Conservation (phyloP, 1,140 invertebrate species). For the Bradynema listronoti region DNA sequence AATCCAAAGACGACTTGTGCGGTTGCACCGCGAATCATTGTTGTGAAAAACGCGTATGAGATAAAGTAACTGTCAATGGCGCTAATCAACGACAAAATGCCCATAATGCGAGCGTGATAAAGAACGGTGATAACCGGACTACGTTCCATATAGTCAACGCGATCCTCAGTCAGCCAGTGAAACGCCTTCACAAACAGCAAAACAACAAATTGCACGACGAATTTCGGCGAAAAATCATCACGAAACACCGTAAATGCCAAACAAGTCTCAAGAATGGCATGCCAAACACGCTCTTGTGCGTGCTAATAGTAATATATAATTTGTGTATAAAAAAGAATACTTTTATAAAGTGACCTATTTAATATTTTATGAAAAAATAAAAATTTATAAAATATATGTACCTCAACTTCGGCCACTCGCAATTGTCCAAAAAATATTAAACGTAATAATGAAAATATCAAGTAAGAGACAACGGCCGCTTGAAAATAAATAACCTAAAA, state of each 20-base stretch:
- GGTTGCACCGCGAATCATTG: slow-evolving; percentile 84
- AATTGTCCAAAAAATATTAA: slow-evolving; percentile 96
- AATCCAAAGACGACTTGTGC: slow-evolving; percentile 98
- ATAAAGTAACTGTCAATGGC: slow-evolving; percentile 81
- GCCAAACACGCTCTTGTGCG: slow-evolving; percentile 94
- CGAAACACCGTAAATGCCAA: slow-evolving; percentile 96
- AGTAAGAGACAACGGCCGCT: slow-evolving; percentile 86
- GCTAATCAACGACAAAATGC: slow-evolving; percentile 72
- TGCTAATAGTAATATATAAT: slow-evolving; percentile 67
- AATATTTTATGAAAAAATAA: too few relatives aligned
- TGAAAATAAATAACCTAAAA: slow-evolving; percentile 94
- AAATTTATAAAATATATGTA: too few relatives aligned
- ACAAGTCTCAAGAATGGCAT: slow-evolving; percentile 95
- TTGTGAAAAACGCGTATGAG: slow-evolving; percentile 85
- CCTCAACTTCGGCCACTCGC: slow-evolving; percentile 91
- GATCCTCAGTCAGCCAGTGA: slow-evolving; percentile 89
- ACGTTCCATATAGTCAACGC: slow-evolving; percentile 99
- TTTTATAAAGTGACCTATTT: background rate
- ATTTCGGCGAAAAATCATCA: slow-evolving; percentile 97
- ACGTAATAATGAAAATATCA: slow-evolving; percentile 85
- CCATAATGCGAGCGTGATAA: slow-evolving; percentile 85
- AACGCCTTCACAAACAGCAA: slow-evolving; percentile 96
- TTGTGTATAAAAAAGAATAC: too few relatives aligned
- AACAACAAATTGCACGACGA: slow-evolving; percentile 92
- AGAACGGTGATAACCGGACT: slow-evolving; percentile 90